Evolutionary conservation across 2,113 vertebrate species (phyloP).

Genomic region (Dolichotis patagonum): DNA sequence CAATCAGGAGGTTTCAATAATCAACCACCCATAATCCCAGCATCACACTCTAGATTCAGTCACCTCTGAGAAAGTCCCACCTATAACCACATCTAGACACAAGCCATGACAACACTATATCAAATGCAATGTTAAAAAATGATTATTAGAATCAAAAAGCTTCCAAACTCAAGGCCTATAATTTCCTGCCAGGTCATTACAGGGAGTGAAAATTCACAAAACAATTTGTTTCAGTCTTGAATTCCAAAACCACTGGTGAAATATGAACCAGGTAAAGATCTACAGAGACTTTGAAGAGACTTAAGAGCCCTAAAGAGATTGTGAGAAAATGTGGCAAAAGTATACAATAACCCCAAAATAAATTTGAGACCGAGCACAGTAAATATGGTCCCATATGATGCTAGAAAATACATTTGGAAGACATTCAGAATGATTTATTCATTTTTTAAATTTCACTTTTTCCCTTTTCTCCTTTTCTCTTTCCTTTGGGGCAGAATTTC

Average conservation of each 20-base stretch:
- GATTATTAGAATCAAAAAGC: neutral
- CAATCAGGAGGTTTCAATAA: neutral
- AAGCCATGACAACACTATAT: neutral
- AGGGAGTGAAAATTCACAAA: neutral
- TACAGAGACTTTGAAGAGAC: neutral
- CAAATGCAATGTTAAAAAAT: neutral
- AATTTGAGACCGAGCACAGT: neutral
- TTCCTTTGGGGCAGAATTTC: slow-evolving; percentile 12
- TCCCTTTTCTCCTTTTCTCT: neutral
- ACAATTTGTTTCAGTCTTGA: neutral
- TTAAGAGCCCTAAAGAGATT: neutral
- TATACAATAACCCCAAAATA: neutral
- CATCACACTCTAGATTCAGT: neutral
- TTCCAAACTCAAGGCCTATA: neutral
- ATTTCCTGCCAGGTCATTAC: neutral
- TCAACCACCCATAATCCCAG: neutral
- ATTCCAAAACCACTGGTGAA: neutral
- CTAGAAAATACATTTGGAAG: neutral
- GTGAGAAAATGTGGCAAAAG: neutral
- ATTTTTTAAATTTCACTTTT: neutral
- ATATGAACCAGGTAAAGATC: neutral
- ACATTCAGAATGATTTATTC: neutral
- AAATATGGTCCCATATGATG: neutral
- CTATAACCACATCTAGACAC: neutral
- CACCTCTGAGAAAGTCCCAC: neutral